A percentile compares a stretch with the other conserved stretches of the same genome.
These are phyloP conservation scores for Drosophila picticornis DNA, from an alignment of 2,888 invertebrate genomes.

Conservation along the genomic window DNA sequence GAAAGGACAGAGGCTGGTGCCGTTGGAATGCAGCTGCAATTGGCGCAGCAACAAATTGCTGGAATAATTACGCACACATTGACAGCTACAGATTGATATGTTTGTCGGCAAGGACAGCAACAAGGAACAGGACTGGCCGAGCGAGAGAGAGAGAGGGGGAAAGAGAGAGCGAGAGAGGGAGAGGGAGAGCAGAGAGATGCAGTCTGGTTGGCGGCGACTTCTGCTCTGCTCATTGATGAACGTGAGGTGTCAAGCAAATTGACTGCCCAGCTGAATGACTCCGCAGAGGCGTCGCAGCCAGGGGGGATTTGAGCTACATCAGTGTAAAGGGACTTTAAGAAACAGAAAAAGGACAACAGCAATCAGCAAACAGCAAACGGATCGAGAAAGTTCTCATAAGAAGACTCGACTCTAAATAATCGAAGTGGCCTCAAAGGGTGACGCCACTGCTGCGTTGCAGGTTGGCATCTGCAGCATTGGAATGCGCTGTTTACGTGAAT, in stretches of 20 bases:
- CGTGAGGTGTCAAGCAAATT: slow-evolving; percentile 84
- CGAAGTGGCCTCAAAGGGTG: too few relatives aligned
- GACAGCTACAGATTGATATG: slow-evolving; percentile 79
- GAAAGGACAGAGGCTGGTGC: background rate
- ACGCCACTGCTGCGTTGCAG: slow-evolving; percentile 29
- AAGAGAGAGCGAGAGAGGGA: background rate
- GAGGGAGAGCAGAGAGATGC: slow-evolving; percentile 4
- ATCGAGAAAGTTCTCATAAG: too few relatives aligned
- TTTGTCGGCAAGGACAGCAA: slow-evolving; percentile 47
- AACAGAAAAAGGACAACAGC: too few relatives aligned
- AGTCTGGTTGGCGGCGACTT: slow-evolving; percentile 46
- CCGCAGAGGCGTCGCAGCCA: slow-evolving; percentile 45
- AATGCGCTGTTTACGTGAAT: slow-evolving; percentile 82
- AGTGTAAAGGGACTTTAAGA: background rate
- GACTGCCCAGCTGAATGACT: slow-evolving; percentile 70
- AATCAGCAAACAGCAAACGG: too few relatives aligned
- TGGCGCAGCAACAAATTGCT: slow-evolving; percentile 84
- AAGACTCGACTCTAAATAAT: background rate
- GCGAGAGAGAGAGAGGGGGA: background rate
- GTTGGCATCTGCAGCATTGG: slow-evolving; percentile 43
- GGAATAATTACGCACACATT: slow-evolving; percentile 84
- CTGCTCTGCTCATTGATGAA: slow-evolving; percentile 82
- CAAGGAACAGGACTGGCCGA: slow-evolving; percentile 49
- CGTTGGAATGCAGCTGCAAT: slow-evolving; percentile 79
- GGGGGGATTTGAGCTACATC: background rate